Evolutionary conservation across 2,797 vertebrate species (phyloP).

Genomic region (Rousettus madagascariensis): DNA sequence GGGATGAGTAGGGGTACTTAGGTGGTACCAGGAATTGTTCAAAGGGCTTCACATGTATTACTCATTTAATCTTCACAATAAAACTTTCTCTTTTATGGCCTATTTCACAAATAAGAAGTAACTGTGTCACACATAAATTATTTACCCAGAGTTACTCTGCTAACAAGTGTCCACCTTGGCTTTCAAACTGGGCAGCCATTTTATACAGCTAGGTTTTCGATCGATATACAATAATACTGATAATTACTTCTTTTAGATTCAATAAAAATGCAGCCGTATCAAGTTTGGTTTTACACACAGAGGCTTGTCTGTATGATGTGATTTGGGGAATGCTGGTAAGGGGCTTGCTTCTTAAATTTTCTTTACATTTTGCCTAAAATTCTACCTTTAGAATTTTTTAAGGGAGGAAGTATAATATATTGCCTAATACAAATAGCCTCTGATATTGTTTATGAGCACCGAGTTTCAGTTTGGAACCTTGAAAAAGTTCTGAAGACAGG

Average conservation of each 20-base stretch:
- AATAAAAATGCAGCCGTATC: neutral
- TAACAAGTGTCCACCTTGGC: neutral
- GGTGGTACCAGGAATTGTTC: neutral
- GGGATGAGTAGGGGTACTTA: neutral
- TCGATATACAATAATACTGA: neutral
- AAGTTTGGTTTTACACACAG: neutral
- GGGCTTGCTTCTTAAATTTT: neutral
- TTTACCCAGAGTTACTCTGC: neutral
- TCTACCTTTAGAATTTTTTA: neutral
- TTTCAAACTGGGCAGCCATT: neutral
- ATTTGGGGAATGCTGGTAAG: neutral
- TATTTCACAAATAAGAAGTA: slow-evolving; percentile 41
- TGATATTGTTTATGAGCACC: neutral
- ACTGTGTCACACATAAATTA: slow-evolving; percentile 3
- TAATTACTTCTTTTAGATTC: slow-evolving; percentile 24
- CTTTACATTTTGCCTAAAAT: neutral
- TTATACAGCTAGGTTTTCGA: neutral
- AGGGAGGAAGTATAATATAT: neutral
- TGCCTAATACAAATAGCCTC: neutral
- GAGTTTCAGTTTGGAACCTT: neutral
- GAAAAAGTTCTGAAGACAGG: neutral
- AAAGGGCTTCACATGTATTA: neutral
- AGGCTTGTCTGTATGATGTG: neutral
- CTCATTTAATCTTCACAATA: neutral
- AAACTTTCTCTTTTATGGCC: neutral